phyloP scores from a whole-genome alignment of 92 coral and sea anemone genomes.

The Epizoanthus rinbou region DNA sequence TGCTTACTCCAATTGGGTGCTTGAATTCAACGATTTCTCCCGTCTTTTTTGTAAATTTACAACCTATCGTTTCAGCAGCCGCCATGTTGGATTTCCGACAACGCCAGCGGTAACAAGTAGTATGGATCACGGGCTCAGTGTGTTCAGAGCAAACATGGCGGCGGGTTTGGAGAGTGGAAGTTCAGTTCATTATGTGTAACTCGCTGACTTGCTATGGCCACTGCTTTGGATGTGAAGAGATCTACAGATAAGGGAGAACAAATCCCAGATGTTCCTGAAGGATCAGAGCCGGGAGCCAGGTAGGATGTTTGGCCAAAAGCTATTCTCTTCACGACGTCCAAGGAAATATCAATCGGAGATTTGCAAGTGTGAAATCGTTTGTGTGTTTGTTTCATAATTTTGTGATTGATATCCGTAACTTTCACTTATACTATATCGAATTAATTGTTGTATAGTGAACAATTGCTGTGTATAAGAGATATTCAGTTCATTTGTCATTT shows the following conservation, averaged over 20 bases:
- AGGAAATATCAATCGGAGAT: background rate
- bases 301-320: background rate
- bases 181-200: slow-evolving; percentile 17
- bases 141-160: slow-evolving; percentile 38
- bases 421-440: too few species aligned
- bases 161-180: slow-evolving; percentile 8
- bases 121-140: slow-evolving; percentile 31
- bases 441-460: too few species aligned
- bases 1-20: slow-evolving; percentile 23
- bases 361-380: background rate
- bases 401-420: too few species aligned
- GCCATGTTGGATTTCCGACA: slow-evolving; percentile 11
- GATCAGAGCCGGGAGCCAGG: slow-evolving; percentile 46
- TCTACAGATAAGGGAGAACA: slow-evolving; percentile 38
- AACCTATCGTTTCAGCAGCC: background rate
- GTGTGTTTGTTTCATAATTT: too few species aligned
- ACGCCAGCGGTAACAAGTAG: slow-evolving; percentile 10
- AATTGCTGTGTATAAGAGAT: too few species aligned
- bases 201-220: slow-evolving; percentile 22
- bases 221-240: slow-evolving; percentile 31
- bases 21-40: slow-evolving; percentile 32
- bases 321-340: too few species aligned
- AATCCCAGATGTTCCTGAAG: slow-evolving; percentile 48
- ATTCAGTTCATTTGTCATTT: too few species aligned
- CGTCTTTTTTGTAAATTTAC: slow-evolving; percentile 14